These are phyloP conservation scores for Lobophora halterata DNA, from an alignment of 2,888 invertebrate species.

Conservation along the genomic window DNA sequence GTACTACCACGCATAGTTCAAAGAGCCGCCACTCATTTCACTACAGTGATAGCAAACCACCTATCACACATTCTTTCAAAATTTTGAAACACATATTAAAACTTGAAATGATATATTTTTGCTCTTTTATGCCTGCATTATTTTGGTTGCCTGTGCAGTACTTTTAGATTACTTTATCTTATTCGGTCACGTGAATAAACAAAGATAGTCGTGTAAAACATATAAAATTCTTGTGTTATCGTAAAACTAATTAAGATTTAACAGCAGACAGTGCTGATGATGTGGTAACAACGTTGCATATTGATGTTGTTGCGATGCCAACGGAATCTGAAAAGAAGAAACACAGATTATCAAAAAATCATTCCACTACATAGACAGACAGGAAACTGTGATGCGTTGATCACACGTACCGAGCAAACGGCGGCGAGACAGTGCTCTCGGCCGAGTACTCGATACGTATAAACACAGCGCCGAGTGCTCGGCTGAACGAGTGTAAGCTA, in stretches of 20 bases:
- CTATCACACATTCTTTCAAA: slow-evolving; percentile 37
- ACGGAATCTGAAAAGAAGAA: slow-evolving; percentile 17
- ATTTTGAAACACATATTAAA: slow-evolving; percentile 32
- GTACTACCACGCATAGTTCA: slow-evolving; percentile 42
- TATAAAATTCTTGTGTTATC: too few species aligned
- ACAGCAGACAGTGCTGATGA: neutral
- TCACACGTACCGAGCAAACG: too few species aligned
- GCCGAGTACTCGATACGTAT: too few species aligned
- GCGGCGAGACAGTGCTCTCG: too few species aligned
- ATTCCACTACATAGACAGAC: too few species aligned
- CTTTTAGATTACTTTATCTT: too few species aligned
- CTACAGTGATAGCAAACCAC: slow-evolving; percentile 42
- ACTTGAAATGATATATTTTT: slow-evolving; percentile 21
- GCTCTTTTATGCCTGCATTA: neutral
- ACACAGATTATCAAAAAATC: too few species aligned
- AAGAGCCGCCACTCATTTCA: slow-evolving; percentile 68
- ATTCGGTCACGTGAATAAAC: too few species aligned
- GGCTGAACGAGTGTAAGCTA: too few species aligned
- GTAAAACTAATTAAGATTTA: neutral
- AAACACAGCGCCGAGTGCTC: too few species aligned
- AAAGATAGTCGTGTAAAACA: too few species aligned
- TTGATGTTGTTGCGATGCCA: neutral
- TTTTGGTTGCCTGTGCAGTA: neutral
- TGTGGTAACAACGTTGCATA: neutral
- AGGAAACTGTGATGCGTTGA: too few species aligned